Base-by-base conservation (phyloP, 2,797 vertebrate genomes). In the Sebastes goodei region DNA sequence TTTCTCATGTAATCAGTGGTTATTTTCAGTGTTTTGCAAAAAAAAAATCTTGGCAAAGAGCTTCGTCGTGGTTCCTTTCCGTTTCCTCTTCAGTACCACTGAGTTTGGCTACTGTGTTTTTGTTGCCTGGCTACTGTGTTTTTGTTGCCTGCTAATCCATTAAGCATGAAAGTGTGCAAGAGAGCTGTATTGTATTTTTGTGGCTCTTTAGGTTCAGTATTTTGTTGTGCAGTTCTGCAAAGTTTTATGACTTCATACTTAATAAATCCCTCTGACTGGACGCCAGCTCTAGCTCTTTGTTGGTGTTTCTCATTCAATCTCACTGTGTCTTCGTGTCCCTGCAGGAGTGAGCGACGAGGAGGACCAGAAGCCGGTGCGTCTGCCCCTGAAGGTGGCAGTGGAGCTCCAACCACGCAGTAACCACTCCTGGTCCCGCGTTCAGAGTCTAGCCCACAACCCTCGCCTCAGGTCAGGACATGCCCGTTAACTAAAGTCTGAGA, bases 361-460 rank as follows among this genome's bases (percentile, higher is more conserved):
- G 89, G 99, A 99, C 92, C 99, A 99, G 95, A 99, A 99, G 88
- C 98, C 98, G 0, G 98, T 99, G 62, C 97, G 98, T 78, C 96
- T 99, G 61, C 99, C 99, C 14, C 93, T 99, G 74, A 98, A 97
- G 90, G 97, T 99, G 38, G 97, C 97, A 0, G 96, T 99, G 74
- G 99, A 99, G 90, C 93, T 99, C 62, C 98, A 99, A 30, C 98
- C 99, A 0, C 96, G 98, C 46, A 99, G 97, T 88, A 99, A 99
- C 86, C 96, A 97, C 0, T 99, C 99, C 0, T 99, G 99, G 99
- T 95, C 97, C 74, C 97, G 97, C 0, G 99, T 99, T 52, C 99
- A 99, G 95, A 98, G 97, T 86, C 95, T 99, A n/a, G 97, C 99
- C 60, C 98, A 99, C 94, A 99, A 99, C 88, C 99, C 99, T 30